A percentile compares a stretch with the other conserved stretches of the same genome.
Conservation (phyloP, 2,888 invertebrate genomes). For the Sphaerophoria rueppellii region DNA sequence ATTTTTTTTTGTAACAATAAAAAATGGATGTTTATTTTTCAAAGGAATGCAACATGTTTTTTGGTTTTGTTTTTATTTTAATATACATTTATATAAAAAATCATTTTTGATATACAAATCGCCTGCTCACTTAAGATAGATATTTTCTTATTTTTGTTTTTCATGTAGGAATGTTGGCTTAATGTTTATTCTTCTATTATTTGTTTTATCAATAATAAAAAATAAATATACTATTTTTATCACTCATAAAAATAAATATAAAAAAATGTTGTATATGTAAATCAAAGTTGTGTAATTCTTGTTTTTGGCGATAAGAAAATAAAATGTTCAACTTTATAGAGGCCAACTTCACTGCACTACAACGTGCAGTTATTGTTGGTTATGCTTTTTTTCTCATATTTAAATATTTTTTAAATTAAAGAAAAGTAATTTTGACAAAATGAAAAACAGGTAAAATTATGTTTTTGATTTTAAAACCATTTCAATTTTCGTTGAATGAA, state of each 20-base stretch:
- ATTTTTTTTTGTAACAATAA: constrained; percentile 33
- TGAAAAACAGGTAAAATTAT: not conserved
- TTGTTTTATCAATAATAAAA: constrained; percentile 5
- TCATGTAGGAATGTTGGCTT: constrained; percentile 21
- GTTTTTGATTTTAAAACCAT: not conserved
- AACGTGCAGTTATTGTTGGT: constrained; percentile 47
- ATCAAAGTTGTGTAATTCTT: too few species aligned
- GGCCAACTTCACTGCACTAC: constrained; percentile 53
- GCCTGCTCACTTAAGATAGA: constrained; percentile 15
- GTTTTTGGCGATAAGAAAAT: too few species aligned
- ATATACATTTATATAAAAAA: constrained; percentile 39
- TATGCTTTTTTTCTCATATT: constrained; percentile 11
- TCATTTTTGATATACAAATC: constrained; percentile 35
- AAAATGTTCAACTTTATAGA: too few species aligned
- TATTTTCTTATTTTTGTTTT: not conserved
- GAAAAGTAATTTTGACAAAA: not conserved
- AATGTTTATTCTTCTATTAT: constrained; percentile 8
- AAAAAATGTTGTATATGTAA: too few species aligned
- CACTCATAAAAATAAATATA: not conserved
- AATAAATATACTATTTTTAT: constrained; percentile 8
- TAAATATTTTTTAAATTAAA: constrained; percentile 19
- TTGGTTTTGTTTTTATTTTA: constrained; percentile 4
- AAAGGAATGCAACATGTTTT: constrained; percentile 10
- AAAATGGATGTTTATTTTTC: constrained; percentile 27
- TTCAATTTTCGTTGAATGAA: not conserved